Conservation (phyloP, 2,797 vertebrate genomes). For the Tenualosa ilisha region DNA sequence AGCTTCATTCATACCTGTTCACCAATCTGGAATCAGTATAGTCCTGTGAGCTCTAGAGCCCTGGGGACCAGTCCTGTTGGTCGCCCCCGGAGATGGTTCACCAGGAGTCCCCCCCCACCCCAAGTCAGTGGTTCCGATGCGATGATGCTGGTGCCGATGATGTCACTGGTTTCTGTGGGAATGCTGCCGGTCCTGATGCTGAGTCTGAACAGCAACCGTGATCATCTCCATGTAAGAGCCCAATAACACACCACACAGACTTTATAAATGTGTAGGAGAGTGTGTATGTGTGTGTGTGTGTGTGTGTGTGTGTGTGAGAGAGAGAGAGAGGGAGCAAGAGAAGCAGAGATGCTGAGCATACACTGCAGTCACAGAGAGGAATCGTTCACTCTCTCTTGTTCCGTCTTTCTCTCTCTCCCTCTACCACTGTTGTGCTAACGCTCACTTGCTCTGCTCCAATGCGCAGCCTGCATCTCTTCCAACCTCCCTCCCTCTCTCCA, state of each 20-base stretch:
- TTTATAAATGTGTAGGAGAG: slow-evolving; percentile 36
- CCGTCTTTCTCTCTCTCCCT: not conserved
- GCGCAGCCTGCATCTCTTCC: not conserved
- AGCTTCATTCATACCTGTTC: not conserved
- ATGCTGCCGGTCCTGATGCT: slow-evolving; percentile 24
- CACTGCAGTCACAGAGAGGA: slow-evolving; percentile 30
- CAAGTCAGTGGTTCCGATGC: not conserved
- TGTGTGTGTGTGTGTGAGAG: not conserved
- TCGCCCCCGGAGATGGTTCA: not conserved
- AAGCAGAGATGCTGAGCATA: slow-evolving; percentile 1
- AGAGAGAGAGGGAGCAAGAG: not conserved
- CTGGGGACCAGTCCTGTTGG: not conserved
- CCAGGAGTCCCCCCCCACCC: not conserved
- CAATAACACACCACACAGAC: slow-evolving; percentile 29
- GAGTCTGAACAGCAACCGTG: slow-evolving; percentile 23
- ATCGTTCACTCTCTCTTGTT: slow-evolving; percentile 27
- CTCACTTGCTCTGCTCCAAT: not conserved
- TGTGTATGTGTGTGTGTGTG: not conserved
- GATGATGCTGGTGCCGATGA: slow-evolving; percentile 36
- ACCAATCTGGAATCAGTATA: not conserved
- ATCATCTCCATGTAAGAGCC: not conserved
- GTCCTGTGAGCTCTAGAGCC: not conserved
- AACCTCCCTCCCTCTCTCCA: not conserved
- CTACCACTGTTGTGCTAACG: not conserved
- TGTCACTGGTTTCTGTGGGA: slow-evolving; percentile 32